Conservation (phyloP, 2,888 invertebrate genomes). For the Nephrocerus scutellatus region DNA sequence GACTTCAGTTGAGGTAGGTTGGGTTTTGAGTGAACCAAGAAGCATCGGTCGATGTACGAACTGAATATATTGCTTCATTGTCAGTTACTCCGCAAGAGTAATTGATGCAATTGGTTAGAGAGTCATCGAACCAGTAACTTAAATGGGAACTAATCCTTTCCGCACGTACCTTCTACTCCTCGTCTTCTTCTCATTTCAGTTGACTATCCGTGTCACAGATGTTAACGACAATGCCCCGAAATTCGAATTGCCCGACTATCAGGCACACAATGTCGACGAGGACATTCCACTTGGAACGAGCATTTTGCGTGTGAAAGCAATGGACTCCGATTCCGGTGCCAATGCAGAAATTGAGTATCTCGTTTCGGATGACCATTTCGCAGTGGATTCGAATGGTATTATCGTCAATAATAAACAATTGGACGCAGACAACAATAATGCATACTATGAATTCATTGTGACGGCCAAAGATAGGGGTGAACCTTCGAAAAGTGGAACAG, state of each 20-base stretch:
- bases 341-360: constrained; percentile 93
- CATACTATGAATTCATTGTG: constrained; percentile 90
- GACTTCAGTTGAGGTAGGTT: constrained; percentile 89
- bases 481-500: constrained; percentile 84
- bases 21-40: too few species aligned
- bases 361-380: constrained; percentile 88
- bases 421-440: constrained; percentile 94
- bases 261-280: constrained; percentile 93
- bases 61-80: too few species aligned
- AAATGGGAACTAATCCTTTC: too few species aligned
- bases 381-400: constrained; percentile 85
- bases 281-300: constrained; percentile 87
- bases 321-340: constrained; percentile 88
- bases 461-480: constrained; percentile 94
- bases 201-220: constrained; percentile 89
- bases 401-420: constrained; percentile 88
- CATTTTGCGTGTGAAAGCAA: constrained; percentile 90
- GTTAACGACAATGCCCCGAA: constrained; percentile 97
- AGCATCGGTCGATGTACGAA: too few species aligned
- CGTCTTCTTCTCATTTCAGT: constrained; percentile 56
- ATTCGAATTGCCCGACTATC: constrained; percentile 93
- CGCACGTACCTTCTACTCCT: too few species aligned
- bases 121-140: too few species aligned
- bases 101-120: background rate
- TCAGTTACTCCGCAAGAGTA: background rate